These are phyloP conservation scores for Apus apus DNA, from an alignment of 2,113 vertebrate species.

Conservation along the genomic window DNA sequence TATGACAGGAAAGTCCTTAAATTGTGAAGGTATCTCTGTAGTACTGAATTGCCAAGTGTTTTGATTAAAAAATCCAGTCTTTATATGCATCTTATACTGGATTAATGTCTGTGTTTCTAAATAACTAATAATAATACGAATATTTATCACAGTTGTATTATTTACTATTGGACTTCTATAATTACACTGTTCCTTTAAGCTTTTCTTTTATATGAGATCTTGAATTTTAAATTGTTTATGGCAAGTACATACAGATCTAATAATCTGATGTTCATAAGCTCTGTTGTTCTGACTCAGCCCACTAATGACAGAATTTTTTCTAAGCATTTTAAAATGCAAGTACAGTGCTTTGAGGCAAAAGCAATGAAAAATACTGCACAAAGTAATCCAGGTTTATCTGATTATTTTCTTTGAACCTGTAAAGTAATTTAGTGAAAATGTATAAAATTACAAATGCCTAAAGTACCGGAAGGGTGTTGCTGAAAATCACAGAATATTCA, in stretches of 20 bases:
- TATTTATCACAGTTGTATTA: not conserved
- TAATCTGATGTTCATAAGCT: not conserved
- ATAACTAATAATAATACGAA: not conserved
- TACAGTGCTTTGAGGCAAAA: not conserved
- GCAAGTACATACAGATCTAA: not conserved
- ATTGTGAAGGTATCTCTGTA: not conserved
- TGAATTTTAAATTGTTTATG: not conserved
- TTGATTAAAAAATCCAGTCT: not conserved
- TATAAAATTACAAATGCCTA: not conserved
- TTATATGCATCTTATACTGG: not conserved
- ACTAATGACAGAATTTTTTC: not conserved
- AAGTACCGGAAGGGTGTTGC: not conserved
- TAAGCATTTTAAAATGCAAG: not conserved
- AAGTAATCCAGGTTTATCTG: not conserved
- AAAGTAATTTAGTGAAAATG: not conserved
- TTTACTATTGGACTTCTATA: not conserved
- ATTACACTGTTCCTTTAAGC: not conserved
- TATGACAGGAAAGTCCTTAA: not conserved
- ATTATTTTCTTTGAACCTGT: not conserved
- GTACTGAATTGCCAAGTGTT: not conserved
- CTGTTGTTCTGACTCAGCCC: not conserved
- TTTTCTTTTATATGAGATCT: not conserved
- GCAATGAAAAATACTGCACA: not conserved
- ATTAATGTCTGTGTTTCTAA: not conserved
- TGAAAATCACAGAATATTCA: not conserved